Conservation (phyloP, 2,113 vertebrate genomes). For the Muntiacus reevesi region DNA sequence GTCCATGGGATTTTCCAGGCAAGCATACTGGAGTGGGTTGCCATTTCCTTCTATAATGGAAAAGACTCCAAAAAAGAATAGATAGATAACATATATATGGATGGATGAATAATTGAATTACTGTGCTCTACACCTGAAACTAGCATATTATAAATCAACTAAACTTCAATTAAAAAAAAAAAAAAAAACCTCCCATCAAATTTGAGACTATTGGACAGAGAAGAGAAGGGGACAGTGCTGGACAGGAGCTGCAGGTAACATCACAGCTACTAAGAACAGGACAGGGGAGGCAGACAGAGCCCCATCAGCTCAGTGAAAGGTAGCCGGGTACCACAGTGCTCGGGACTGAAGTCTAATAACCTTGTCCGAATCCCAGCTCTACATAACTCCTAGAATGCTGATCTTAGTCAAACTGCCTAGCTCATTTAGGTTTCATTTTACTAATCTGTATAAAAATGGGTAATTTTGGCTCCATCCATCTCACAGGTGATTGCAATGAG, state of each 20-base stretch:
- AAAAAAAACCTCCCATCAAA: not conserved
- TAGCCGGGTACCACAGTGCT: rapidly evolving
- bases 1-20: not conserved
- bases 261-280: not conserved
- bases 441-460: not conserved
- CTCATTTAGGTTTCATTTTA: not conserved
- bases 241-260: not conserved
- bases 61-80: not conserved
- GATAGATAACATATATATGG: not conserved
- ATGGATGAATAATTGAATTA: not conserved
- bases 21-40: not conserved
- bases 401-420: not conserved
- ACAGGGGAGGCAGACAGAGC: not conserved
- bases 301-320: not conserved
- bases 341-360: rapidly evolving
- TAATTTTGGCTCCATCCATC: not conserved
- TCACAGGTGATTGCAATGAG: not conserved
- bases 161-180: not conserved
- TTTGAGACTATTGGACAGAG: not conserved
- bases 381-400: not conserved
- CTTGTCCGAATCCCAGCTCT: not conserved
- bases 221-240: not conserved
- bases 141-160: not conserved
- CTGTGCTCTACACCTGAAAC: not conserved
- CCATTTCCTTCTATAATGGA: not conserved